Evolutionary conservation across 1,140 invertebrate genomes (phyloP).

Genomic region (Hycleus cichorii): DNA sequence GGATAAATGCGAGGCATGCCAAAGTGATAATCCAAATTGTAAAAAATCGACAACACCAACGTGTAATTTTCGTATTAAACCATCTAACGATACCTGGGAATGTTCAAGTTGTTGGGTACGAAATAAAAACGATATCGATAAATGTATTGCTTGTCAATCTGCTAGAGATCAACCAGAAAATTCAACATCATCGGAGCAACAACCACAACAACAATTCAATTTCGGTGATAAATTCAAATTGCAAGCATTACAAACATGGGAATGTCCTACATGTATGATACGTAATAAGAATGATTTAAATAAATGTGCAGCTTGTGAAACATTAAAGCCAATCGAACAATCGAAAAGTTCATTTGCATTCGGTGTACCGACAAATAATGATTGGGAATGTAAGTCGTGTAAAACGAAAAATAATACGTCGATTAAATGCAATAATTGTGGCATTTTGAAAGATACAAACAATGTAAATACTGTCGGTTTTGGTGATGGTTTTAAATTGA

Average conservation of each 20-base stretch:
- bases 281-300: constrained; percentile 48
- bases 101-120: constrained; percentile 54
- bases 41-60: constrained; percentile 16
- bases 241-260: constrained; percentile 41
- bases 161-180: neutral
- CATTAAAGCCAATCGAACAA: constrained; percentile 32
- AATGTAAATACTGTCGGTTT: constrained; percentile 13
- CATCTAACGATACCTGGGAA: constrained; percentile 43
- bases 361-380: neutral
- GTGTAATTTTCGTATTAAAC: constrained; percentile 15
- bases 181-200: neutral
- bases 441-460: constrained; percentile 32
- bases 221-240: constrained; percentile 30
- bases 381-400: no score
- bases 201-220: neutral
- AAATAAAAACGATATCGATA: constrained; percentile 49
- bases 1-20: constrained; percentile 57
- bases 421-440: constrained; percentile 37
- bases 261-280: constrained; percentile 54
- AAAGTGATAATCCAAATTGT: constrained; percentile 45
- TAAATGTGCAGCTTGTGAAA: constrained; percentile 58
- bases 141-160: constrained; percentile 57
- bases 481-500: constrained; percentile 27
- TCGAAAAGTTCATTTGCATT: constrained; percentile 2
- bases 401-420: no score